phyloP scores from a whole-genome alignment of 2,113 vertebrate genomes.

The Melierax canorus region DNA sequence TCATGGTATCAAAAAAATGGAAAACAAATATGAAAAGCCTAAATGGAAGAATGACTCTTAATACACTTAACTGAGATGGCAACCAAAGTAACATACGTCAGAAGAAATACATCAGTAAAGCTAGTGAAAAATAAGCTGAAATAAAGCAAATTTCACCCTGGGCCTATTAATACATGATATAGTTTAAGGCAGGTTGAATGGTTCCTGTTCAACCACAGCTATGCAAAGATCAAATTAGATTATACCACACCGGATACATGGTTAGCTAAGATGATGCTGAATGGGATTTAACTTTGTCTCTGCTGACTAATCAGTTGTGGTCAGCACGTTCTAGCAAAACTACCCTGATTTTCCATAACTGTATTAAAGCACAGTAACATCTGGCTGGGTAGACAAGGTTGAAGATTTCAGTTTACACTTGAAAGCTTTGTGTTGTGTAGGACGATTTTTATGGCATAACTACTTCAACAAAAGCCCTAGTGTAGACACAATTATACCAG shows the following conservation, averaged over 20 bases:
- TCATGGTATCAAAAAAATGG: not conserved
- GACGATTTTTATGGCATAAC: not conserved
- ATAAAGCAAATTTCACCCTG: not conserved
- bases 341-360: not conserved
- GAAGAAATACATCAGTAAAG: not conserved
- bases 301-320: not conserved
- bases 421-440: not conserved
- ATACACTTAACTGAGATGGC: not conserved
- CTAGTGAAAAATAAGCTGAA: not conserved
- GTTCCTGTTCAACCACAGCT: not conserved
- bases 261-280: not conserved
- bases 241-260: not conserved
- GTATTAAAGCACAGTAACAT: not conserved
- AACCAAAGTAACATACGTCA: not conserved
- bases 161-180: not conserved
- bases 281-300: not conserved
- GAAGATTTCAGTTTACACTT: not conserved
- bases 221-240: not conserved
- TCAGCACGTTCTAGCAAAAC: not conserved
- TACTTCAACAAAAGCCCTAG: constrained; percentile 18
- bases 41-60: not conserved
- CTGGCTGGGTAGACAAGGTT: not conserved
- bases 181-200: not conserved
- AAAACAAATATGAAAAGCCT: not conserved
- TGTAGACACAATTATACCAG: not conserved